Conservation (phyloP, 2,113 vertebrate genomes). For the Gracilinanus agilis region DNA sequence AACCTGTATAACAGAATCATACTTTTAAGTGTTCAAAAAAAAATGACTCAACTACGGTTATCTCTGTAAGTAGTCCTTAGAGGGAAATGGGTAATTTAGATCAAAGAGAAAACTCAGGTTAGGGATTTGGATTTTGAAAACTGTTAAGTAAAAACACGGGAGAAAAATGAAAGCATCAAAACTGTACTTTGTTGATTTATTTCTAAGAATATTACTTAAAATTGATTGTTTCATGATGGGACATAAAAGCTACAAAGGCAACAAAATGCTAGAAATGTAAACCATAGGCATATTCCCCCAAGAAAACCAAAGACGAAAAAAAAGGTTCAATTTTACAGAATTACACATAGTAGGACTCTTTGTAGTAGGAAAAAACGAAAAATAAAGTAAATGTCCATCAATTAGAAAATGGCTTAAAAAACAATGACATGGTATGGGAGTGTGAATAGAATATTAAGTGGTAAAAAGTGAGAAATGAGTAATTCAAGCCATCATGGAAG, state of each 20-base stretch:
- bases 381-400: neutral
- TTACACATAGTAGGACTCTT: neutral
- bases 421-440: neutral
- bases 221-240: conserved; percentile 64
- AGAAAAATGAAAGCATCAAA: neutral
- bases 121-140: conserved; percentile 53
- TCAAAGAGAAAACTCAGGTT: too few species aligned
- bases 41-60: neutral
- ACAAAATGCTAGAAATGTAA: neutral
- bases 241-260: neutral
- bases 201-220: conserved; percentile 4
- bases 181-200: conserved; percentile 12
- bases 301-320: neutral
- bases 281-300: neutral
- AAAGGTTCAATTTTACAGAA: neutral
- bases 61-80: too few species aligned
- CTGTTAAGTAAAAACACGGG: conserved; percentile 39
- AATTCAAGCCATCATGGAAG: neutral
- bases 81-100: too few species aligned
- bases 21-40: conserved; percentile 37
- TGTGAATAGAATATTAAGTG: neutral
- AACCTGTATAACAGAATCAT: neutral
- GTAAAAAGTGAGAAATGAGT: neutral
- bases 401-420: neutral
- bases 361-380: neutral